Evolutionary conservation across 2,888 invertebrate genomes (phyloP).

Genomic region (Chesias legatella): DNA sequence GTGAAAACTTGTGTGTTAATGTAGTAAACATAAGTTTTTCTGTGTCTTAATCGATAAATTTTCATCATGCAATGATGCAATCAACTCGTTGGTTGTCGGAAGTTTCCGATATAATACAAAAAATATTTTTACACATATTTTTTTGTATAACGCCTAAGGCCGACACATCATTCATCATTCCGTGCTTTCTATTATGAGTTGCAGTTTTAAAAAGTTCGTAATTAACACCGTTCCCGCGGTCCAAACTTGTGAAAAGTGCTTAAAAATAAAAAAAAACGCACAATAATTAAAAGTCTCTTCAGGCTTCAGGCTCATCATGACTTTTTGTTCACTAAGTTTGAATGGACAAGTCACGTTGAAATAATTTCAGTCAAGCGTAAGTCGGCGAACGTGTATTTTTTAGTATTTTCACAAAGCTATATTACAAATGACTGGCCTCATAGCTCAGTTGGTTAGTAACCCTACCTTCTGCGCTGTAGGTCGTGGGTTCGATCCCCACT

Average conservation of each 20-base stretch:
- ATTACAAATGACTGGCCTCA: no score
- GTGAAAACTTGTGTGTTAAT: no score
- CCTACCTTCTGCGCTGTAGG: no score
- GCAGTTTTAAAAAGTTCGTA: constrained; percentile 76
- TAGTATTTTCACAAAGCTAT: no score
- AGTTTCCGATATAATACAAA: no score
- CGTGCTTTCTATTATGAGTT: constrained; percentile 77
- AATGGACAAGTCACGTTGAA: constrained; percentile 41
- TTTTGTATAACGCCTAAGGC: constrained; percentile 42
- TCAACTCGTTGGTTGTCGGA: no score
- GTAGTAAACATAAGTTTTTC: no score
- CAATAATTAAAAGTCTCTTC: constrained; percentile 66
- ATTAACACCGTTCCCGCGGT: constrained; percentile 68
- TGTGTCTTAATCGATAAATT: no score
- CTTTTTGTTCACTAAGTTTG: constrained; percentile 42
- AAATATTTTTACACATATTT: not conserved
- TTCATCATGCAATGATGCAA: no score
- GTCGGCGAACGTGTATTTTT: constrained; percentile 36
- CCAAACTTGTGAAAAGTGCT: constrained; percentile 69
- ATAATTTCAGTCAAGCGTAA: constrained; percentile 31
- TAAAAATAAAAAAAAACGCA: constrained; percentile 68
- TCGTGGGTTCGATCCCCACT: no score
- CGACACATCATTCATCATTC: constrained; percentile 77
- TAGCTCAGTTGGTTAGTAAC: no score
- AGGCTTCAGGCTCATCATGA: constrained; percentile 41